Evolutionary conservation across 2,797 vertebrate species (phyloP).

Genomic region (Epinephelus coioides): DNA sequence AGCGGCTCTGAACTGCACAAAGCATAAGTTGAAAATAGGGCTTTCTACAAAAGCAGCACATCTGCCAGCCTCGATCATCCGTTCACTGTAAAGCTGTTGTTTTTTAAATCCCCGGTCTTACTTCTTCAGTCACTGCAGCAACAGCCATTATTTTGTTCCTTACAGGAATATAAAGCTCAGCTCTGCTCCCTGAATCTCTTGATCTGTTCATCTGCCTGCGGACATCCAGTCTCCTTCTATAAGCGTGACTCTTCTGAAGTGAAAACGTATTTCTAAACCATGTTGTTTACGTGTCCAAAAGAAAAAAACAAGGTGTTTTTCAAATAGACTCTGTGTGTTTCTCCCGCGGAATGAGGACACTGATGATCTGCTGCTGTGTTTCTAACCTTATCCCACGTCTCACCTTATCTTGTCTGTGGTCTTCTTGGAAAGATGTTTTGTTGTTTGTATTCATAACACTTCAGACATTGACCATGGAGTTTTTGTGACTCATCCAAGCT

Average conservation of each 20-base stretch:
- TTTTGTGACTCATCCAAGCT: not conserved
- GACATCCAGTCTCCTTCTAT: not conserved
- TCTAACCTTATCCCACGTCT: not conserved
- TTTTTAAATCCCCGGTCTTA: not conserved
- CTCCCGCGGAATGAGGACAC: not conserved
- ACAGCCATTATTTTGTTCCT: conserved; percentile 21
- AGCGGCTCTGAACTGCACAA: not conserved
- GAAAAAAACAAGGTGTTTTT: not conserved
- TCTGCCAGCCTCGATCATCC: not conserved
- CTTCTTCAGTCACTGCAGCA: not conserved
- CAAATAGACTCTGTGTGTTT: not conserved
- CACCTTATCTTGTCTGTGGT: not conserved
- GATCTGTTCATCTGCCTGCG: not conserved
- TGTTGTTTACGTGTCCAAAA: not conserved
- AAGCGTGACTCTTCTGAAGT: not conserved
- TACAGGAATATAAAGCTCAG: not conserved
- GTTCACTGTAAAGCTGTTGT: not conserved
- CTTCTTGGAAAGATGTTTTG: not conserved
- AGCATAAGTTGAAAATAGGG: not conserved
- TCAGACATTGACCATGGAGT: not conserved
- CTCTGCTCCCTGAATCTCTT: conserved; percentile 13
- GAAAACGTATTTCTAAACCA: not conserved
- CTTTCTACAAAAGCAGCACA: not conserved
- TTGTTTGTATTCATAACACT: too few relatives aligned
- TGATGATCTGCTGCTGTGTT: conserved; percentile 1